Conservation (phyloP, 1,140 invertebrate species). For the Pygmarrhopalites habei region DNA sequence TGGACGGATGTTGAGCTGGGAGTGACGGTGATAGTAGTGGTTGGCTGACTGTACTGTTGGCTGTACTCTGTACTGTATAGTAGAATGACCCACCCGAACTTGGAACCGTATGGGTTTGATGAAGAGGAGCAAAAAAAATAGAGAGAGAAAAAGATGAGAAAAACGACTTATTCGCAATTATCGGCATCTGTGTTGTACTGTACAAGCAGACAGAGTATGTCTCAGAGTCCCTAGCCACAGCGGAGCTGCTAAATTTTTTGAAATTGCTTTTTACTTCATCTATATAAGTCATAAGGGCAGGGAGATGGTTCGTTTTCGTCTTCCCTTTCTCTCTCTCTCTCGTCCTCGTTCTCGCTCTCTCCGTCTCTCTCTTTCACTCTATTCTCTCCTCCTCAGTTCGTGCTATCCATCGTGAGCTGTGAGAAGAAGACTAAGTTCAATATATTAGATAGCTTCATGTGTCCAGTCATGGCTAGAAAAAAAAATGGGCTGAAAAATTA, state of each 20-base stretch:
- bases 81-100: too few species aligned
- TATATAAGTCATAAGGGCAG: slow-evolving; percentile 23
- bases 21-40: too few species aligned
- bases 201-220: neutral
- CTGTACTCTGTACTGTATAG: too few species aligned
- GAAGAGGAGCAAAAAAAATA: slow-evolving; percentile 27
- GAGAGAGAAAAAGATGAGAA: slow-evolving; percentile 12
- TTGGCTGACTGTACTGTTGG: too few species aligned
- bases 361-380: neutral
- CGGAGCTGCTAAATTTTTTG: slow-evolving; percentile 30
- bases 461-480: neutral
- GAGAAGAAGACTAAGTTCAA: slow-evolving; percentile 3
- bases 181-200: slow-evolving; percentile 27
- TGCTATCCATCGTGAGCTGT: too few species aligned
- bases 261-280: slow-evolving; percentile 33
- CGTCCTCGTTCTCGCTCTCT: neutral
- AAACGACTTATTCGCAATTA: slow-evolving; percentile 37
- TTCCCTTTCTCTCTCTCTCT: neutral
- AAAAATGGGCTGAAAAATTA: slow-evolving; percentile 37
- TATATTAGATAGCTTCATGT: slow-evolving; percentile 3
- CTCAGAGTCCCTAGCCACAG: slow-evolving; percentile 5
- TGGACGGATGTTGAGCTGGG: too few species aligned
- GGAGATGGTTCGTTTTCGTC: neutral
- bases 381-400: neutral
- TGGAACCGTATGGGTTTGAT: slow-evolving; percentile 18